A percentile compares a stretch with the other conserved stretches of the same genome.
phyloP scores from a whole-genome alignment of 2,113 vertebrate genomes.

The Bubo scandiacus region DNA sequence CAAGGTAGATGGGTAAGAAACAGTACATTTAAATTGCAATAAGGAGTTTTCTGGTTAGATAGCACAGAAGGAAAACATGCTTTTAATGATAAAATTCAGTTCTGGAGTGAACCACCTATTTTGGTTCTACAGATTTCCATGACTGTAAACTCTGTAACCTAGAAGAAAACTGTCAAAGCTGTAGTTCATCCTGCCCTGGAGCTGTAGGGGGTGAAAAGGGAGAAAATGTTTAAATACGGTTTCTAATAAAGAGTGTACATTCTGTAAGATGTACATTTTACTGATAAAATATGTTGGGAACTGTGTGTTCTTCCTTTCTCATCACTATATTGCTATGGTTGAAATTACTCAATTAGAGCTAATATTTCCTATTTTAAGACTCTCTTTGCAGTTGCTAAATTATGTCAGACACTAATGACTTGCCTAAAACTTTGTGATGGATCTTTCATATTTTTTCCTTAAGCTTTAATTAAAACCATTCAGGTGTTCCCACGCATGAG shows the following conservation, averaged over 20 bases:
- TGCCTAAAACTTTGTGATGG: slow-evolving; percentile 14
- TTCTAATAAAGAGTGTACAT: not conserved
- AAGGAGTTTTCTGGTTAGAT: not conserved
- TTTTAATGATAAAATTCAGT: not conserved
- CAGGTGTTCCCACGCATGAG: slow-evolving; percentile 4
- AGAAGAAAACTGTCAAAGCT: not conserved
- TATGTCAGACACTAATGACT: slow-evolving; percentile 9
- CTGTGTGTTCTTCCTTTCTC: not conserved
- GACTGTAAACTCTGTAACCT: not conserved
- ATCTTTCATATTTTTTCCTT: not conserved
- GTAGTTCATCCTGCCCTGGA: not conserved
- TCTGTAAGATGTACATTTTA: not conserved
- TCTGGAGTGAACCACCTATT: not conserved
- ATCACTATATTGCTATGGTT: not conserved
- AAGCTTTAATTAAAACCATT: slow-evolving; percentile 45
- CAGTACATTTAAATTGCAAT: not conserved
- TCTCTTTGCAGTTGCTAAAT: not conserved
- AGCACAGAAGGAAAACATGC: not conserved
- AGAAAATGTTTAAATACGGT: not conserved
- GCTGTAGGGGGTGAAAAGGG: not conserved
- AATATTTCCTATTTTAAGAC: not conserved
- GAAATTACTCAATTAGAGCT: not conserved
- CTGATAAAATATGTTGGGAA: not conserved
- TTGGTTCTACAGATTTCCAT: not conserved
- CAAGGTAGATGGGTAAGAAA: not conserved